Evolutionary conservation across 1,140 invertebrate genomes (phyloP).

Genomic region (Littorina saxatilis): DNA sequence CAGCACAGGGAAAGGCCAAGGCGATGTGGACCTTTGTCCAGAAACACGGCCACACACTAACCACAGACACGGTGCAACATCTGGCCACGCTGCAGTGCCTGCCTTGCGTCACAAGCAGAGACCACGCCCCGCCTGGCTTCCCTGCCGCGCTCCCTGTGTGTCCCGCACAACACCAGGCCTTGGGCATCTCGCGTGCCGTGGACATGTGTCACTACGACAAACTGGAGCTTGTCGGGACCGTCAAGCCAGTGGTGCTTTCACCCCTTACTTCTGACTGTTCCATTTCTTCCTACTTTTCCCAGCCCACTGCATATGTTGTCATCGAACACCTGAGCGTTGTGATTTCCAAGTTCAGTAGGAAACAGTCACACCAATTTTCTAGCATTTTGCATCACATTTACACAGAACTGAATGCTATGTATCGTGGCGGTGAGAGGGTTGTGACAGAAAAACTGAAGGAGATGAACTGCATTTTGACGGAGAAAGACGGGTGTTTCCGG

Average conservation of each 20-base stretch:
- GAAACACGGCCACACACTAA: background rate
- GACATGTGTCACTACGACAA: background rate
- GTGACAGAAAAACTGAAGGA: background rate
- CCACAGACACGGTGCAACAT: background rate
- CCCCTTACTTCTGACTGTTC: background rate
- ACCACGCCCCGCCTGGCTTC: background rate
- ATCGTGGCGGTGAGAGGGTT: background rate
- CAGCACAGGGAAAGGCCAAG: constrained; percentile 11
- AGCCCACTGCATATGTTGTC: background rate
- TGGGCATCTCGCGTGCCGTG: background rate
- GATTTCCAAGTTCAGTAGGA: background rate
- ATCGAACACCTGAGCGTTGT: constrained; percentile 13
- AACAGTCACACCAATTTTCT: background rate
- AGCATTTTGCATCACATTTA: background rate
- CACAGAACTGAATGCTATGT: background rate
- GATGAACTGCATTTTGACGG: background rate
- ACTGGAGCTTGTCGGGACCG: background rate
- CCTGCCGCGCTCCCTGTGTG: background rate
- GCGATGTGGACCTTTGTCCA: background rate
- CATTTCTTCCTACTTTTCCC: background rate
- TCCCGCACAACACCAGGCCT: background rate
- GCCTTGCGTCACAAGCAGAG: constrained; percentile 6
- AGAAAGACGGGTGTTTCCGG: constrained; percentile 4
- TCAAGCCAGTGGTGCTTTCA: background rate
- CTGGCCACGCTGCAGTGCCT: background rate